Base-by-base conservation (phyloP, 2,797 vertebrate genomes). In the Aphelocoma californica region DNA sequence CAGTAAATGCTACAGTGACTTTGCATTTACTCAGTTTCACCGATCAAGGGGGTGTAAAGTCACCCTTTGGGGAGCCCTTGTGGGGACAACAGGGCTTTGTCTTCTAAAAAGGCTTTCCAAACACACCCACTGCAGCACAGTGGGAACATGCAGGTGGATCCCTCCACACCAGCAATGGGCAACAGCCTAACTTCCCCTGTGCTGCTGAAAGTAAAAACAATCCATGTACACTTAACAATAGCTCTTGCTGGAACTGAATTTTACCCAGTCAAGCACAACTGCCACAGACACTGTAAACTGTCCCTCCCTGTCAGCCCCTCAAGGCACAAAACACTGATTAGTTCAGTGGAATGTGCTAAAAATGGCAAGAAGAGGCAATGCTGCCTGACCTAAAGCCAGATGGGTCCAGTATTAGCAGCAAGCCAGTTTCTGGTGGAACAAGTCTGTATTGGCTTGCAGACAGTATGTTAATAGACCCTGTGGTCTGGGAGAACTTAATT, bases 381-480 rank as follows among this genome's bases (percentile, higher is more conserved):
- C 58, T 84, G 67, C 80, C 88, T 82, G 71, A 93, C 81, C 60
- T 50, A 58, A 81, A 88, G 93, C 88, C 94, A 95, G 94, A 91
- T 85, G 48, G 60, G 92, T 94, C 73, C 86, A 92, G 91, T 53
- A 81, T 73, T 91, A 91, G 51, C 73, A 94, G 77, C 88, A 90
- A 95, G 94, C 92, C 88, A 94, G 94, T 96, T 96, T 92, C 88
- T 4, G 96, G 86, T 96, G 92, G 96, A 97, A 93, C 53, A 70
- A 91, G 95, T 93, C 95, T 94, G 94, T 50, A 60, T 86, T 34
- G 88, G 90, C 88, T 95, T 88, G 95, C 73, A 91, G 88, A 88
- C 80, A 93, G 53, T 10, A 73, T 84, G 71, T 84, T 92, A 96
- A 97, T 71, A 81, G 53, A 77, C 60, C 70, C 74, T 71, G 48